These are phyloP conservation scores for Lepisosteus osseus DNA, from an alignment of 2,113 vertebrate species.

Conservation along the genomic window DNA sequence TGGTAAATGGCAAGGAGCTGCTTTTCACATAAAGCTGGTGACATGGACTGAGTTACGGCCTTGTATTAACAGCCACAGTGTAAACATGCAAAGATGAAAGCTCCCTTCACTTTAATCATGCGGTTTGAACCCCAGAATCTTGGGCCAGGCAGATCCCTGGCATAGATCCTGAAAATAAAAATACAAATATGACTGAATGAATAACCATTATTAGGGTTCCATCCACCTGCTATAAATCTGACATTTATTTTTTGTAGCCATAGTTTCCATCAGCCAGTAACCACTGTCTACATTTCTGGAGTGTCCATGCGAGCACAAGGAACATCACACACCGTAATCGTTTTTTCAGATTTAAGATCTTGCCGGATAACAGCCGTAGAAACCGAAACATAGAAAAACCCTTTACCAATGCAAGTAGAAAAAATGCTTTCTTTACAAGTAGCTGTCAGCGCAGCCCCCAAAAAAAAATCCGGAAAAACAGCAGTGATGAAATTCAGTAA, in stretches of 20 bases:
- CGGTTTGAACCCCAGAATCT: constrained; percentile 8
- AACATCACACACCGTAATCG: too few relatives aligned
- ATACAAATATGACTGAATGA: neutral
- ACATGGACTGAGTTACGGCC: neutral
- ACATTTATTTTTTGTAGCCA: neutral
- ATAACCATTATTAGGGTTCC: neutral
- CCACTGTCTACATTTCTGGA: too few relatives aligned
- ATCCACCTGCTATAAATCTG: neutral
- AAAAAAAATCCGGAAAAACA: too few relatives aligned
- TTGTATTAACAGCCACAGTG: neutral
- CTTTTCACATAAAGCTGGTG: neutral
- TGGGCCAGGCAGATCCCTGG: constrained; percentile 11
- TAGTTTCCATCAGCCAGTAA: constrained; percentile 12
- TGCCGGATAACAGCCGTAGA: too few relatives aligned
- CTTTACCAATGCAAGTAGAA: too few relatives aligned
- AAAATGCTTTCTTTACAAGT: too few relatives aligned
- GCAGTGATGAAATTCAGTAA: too few relatives aligned
- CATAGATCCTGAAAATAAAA: constrained; percentile 13
- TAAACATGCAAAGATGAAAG: neutral
- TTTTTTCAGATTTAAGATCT: too few relatives aligned
- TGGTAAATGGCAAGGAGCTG: neutral
- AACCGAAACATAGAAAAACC: too few relatives aligned
- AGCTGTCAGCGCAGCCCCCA: too few relatives aligned
- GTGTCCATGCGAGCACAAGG: too few relatives aligned
- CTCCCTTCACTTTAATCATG: constrained; percentile 13